phyloP scores from a whole-genome alignment of 30 jellyfish, hydroid and myxozoan species.

The Hydractinia symbiolongicarpus region DNA sequence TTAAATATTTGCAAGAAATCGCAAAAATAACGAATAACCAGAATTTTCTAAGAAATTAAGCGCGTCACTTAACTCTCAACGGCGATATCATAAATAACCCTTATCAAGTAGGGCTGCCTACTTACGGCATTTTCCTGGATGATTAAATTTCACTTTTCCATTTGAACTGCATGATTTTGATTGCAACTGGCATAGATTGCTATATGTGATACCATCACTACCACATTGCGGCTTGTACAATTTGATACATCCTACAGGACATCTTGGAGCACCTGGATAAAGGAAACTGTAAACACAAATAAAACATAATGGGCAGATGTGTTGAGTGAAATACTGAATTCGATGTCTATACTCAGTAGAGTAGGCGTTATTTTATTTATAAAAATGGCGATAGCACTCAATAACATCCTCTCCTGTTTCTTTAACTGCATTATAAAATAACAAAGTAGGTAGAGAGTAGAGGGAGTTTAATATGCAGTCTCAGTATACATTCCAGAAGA shows the following conservation, averaged over 20 bases:
- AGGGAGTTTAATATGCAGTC: too few relatives aligned
- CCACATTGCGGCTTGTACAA: conserved; percentile 23
- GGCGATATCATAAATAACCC: background rate
- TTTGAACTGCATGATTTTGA: conserved; percentile 18
- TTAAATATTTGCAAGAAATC: too few relatives aligned
- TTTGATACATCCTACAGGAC: conserved; percentile 16
- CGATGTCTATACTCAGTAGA: too few relatives aligned
- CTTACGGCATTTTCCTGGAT: conserved; percentile 28
- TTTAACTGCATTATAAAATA: too few relatives aligned
- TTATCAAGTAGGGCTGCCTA: background rate
- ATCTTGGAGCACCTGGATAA: conserved; percentile 14
- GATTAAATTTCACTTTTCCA: conserved; percentile 8
- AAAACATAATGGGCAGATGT: background rate
- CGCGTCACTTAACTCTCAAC: background rate
- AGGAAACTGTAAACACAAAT: background rate
- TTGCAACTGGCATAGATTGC: conserved; percentile 6
- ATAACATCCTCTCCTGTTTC: too few relatives aligned
- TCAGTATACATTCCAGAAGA: too few relatives aligned
- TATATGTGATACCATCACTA: conserved; percentile 27
- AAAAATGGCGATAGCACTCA: too few relatives aligned
- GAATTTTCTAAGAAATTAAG: too few relatives aligned
- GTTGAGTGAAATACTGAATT: too few relatives aligned
- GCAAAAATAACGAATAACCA: too few relatives aligned
- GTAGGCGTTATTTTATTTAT: too few relatives aligned
- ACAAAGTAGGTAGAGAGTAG: too few relatives aligned